A percentile compares a stretch with the other conserved stretches of the same genome.
phyloP scores from a whole-genome alignment of 2,888 invertebrate species.

The Eristalinus sepulchralis region DNA sequence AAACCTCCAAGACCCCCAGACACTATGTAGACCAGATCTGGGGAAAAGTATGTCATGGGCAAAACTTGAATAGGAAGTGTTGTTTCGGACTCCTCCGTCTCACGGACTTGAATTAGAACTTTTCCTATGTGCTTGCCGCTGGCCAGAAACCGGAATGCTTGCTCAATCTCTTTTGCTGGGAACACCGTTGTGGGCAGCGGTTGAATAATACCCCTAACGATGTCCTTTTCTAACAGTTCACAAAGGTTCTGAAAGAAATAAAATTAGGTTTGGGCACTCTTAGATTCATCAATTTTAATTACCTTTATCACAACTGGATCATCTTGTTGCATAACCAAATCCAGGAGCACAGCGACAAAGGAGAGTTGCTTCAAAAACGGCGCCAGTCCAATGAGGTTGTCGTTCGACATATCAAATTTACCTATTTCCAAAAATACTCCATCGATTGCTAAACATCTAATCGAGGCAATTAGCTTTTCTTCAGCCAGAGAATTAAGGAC shows the following conservation, averaged over 20 bases:
- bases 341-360: constrained; percentile 90
- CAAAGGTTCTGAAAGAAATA: constrained; percentile 19
- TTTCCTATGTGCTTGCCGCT: constrained; percentile 92
- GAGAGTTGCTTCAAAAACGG: constrained; percentile 87
- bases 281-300: neutral
- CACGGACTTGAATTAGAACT: constrained; percentile 81
- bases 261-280: neutral
- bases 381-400: constrained; percentile 85
- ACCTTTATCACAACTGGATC: constrained; percentile 5
- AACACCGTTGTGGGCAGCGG: constrained; percentile 87
- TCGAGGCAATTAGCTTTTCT: constrained; percentile 90
- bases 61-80: constrained; percentile 76
- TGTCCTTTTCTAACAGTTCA: constrained; percentile 80
- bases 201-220: constrained; percentile 85
- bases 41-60: constrained; percentile 76
- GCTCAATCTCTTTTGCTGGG: constrained; percentile 85
- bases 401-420: constrained; percentile 89
- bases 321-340: constrained; percentile 76
- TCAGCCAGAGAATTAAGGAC: constrained; percentile 95
- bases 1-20: constrained; percentile 95
- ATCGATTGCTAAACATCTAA: constrained; percentile 83
- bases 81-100: constrained; percentile 71
- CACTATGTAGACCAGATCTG: constrained; percentile 82
- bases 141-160: constrained; percentile 86
- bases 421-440: constrained; percentile 93